Conservation (phyloP, 2,888 invertebrate species). For the Lomographa bimaculata region DNA sequence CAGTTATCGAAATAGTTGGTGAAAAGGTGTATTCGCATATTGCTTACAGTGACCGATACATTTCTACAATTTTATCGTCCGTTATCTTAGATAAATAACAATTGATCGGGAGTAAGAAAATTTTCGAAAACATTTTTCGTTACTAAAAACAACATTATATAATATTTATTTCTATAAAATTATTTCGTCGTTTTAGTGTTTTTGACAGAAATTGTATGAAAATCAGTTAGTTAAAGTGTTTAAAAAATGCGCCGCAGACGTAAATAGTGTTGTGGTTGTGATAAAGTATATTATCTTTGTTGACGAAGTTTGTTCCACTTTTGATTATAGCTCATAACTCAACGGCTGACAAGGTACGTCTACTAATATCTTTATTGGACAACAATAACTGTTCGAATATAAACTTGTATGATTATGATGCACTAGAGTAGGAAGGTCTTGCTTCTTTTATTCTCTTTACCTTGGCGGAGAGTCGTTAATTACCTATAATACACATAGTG, state of each 20-base stretch:
- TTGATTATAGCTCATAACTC: constrained; percentile 45
- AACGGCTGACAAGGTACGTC: constrained; percentile 56
- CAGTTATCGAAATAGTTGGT: constrained; percentile 68
- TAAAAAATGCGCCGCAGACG: constrained; percentile 70
- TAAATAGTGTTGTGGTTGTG: constrained; percentile 64
- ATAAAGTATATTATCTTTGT: constrained; percentile 59
- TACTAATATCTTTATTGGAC: constrained; percentile 28
- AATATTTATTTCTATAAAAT: too few relatives aligned
- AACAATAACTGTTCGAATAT: constrained; percentile 13
- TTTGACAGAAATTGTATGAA: constrained; percentile 14
- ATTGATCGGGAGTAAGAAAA: constrained; percentile 6
- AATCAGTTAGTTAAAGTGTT: constrained; percentile 34
- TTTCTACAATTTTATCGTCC: constrained; percentile 18
- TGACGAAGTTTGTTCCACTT: constrained; percentile 66
- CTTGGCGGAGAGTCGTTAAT: too few relatives aligned
- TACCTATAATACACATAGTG: too few relatives aligned
- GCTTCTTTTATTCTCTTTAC: too few relatives aligned
- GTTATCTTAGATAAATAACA: constrained; percentile 7
- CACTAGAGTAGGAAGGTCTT: too few relatives aligned
- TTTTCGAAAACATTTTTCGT: not conserved
- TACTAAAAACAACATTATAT: too few relatives aligned
- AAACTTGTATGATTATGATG: not conserved
- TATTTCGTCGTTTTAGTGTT: too few relatives aligned
- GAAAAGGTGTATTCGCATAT: constrained; percentile 51
- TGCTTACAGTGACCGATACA: constrained; percentile 34